Evolutionary conservation across 2,113 vertebrate species (phyloP).

Genomic region (Sprattus sprattus): DNA sequence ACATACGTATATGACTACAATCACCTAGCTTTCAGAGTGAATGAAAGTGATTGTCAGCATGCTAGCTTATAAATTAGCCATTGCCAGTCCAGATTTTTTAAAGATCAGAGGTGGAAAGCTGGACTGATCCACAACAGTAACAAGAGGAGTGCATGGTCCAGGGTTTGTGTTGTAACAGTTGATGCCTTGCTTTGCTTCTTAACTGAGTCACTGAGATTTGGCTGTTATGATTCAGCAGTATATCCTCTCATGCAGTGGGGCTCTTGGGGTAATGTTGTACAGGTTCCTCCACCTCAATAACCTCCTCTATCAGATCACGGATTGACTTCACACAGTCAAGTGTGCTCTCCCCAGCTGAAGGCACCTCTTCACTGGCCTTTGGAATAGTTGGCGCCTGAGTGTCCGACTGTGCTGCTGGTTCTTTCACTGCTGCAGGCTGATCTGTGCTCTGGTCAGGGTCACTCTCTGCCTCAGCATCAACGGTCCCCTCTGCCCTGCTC

Average conservation of each 20-base stretch:
- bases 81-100: neutral
- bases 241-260: neutral
- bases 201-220: neutral
- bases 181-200: neutral
- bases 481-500: neutral
- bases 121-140: neutral
- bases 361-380: neutral
- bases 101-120: neutral
- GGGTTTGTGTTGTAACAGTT: neutral
- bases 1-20: neutral
- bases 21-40: neutral
- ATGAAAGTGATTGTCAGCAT: neutral
- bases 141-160: neutral
- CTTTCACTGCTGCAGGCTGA: neutral
- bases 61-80: neutral
- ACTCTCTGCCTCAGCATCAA: too few species aligned
- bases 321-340: slow-evolving; percentile 63
- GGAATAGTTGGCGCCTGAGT: neutral
- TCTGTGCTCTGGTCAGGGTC: neutral
- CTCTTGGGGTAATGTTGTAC: slow-evolving; percentile 44
- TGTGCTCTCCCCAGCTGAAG: neutral
- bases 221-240: neutral
- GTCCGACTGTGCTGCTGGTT: neutral
- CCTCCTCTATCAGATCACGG: slow-evolving; percentile 65
- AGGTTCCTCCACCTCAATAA: slow-evolving; percentile 64